Evolutionary conservation across 2,797 vertebrate species (phyloP).

Genomic region (Nannoperca obscura): DNA sequence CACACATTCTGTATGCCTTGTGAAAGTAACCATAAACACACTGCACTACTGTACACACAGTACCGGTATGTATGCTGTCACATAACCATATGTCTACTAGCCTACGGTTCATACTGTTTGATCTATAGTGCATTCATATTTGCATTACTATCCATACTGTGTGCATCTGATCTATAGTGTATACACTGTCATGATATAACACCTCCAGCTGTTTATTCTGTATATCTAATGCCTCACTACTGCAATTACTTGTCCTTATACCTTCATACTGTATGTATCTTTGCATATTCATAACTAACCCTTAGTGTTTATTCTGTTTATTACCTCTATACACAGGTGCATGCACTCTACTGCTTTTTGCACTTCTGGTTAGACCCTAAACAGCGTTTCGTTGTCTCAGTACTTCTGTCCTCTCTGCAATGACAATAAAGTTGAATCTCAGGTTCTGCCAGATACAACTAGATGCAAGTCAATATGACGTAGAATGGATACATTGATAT

Average conservation of each 20-base stretch:
- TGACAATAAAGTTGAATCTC: background rate
- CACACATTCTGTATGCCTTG: background rate
- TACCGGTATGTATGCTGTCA: background rate
- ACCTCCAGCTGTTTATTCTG: no score
- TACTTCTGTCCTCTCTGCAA: no score
- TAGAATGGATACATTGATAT: background rate
- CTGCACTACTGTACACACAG: background rate
- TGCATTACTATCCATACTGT: background rate
- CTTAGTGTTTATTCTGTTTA: background rate
- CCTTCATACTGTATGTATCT: background rate
- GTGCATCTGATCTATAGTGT: background rate
- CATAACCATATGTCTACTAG: background rate
- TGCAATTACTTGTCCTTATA: background rate
- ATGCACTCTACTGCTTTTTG: no score
- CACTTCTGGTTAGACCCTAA: no score
- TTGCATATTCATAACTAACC: background rate
- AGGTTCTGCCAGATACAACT: background rate
- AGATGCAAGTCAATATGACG: no score
- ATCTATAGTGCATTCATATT: background rate
- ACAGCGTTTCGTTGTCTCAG: background rate
- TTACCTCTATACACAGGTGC: background rate
- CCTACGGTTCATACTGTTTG: background rate
- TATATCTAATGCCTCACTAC: background rate
- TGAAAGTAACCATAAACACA: background rate
- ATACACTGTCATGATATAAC: no score